phyloP scores from a whole-genome alignment of 1,140 invertebrate genomes.

The Cydia fagiglandana region DNA sequence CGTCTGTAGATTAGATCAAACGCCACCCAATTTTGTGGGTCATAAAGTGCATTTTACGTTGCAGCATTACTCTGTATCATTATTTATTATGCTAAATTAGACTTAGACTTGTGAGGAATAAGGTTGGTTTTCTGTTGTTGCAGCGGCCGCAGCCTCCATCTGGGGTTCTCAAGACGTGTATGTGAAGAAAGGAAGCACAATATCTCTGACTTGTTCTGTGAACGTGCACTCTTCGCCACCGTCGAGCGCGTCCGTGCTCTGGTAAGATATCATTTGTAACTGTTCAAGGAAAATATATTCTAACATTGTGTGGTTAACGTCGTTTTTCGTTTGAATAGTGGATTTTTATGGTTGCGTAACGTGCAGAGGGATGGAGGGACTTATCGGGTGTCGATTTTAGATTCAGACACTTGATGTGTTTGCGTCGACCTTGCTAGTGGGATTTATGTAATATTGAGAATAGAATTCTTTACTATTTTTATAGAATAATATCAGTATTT shows the following conservation, averaged over 20 bases:
- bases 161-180: constrained; percentile 92
- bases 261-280: constrained; percentile 70
- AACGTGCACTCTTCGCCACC: constrained; percentile 92
- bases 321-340: not conserved
- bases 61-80: constrained; percentile 7
- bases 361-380: not conserved
- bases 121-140: constrained; percentile 71
- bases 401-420: constrained; percentile 16
- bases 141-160: constrained; percentile 92
- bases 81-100: not conserved
- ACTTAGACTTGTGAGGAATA: constrained; percentile 15
- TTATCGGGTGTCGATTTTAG: constrained; percentile 15
- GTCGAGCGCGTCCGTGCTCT: constrained; percentile 85
- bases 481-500: not conserved
- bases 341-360: constrained; percentile 14
- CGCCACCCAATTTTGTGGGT: constrained; percentile 23
- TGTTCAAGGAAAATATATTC: not conserved
- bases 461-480: not conserved
- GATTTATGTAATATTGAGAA: constrained; percentile 4
- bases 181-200: constrained; percentile 94
- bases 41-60: constrained; percentile 31
- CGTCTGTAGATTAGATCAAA: constrained; percentile 9
- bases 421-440: not conserved
- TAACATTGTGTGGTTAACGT: not conserved
- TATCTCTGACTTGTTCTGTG: constrained; percentile 92